Base-by-base conservation (phyloP, 2,888 invertebrate species). In the Acanthosepion lycidas region DNA sequence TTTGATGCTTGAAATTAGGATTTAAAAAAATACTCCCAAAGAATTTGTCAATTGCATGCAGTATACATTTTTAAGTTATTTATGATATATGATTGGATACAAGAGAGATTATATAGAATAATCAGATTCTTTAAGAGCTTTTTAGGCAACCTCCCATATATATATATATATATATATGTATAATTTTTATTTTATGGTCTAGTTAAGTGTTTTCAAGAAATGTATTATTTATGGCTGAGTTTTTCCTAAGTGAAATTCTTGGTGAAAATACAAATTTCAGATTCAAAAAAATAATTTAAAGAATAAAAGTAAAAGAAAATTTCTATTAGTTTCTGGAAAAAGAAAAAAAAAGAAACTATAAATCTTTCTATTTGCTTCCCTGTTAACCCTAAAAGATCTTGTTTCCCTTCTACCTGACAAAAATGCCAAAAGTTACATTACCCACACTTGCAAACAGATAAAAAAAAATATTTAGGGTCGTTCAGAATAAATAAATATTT, bases 21-120 rank as follows among this genome's bases (percentile, higher is more conserved):
- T n/a, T n/a, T 78, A n/a, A 78, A 78, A 55, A 78, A 78, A 78
- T 78, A n/a, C n/a, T n/a, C 78, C 78, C n/a, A 78, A 78, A n/a
- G 78, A 78, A 78, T 78, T 78, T n/a, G n/a, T n/a, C 15, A 78
- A 78, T 78, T 78, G 78, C 78, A 78, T 78, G n/a, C 78, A 78
- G n/a, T 5, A 78, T 78, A 78, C n/a, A 78, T 33, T 78, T 18
- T 59, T 59, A 59, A 59, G 59, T 59, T 59, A 59, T 59, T n/a
- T 33, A n/a, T 78, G n/a, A 78, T 78, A 33, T 78, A 33, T 78
- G n/a, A n/a, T n/a, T 78, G 78, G n/a, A 78, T 78, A n/a, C 78
- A 78, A 78, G 78, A 78, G 78, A 78, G n/a, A 78, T 78, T 33
- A 78, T 78, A n/a, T 15, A 15, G 78, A 12, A 78, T n/a, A n/a